A percentile compares a stretch with the other conserved stretches of the same genome.
Conservation (phyloP, 2,888 invertebrate species). For the Chymomyza procnemis region DNA sequence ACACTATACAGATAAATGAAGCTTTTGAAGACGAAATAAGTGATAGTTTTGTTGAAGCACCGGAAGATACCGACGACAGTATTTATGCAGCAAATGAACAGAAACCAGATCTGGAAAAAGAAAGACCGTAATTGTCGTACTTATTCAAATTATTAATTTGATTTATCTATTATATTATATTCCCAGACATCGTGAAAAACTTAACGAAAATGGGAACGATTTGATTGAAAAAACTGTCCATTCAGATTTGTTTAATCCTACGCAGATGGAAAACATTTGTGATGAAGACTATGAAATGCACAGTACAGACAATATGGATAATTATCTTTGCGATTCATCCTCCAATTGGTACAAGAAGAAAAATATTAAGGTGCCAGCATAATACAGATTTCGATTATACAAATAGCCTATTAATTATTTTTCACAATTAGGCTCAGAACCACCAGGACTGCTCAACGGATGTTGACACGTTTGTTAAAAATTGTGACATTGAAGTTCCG, state of each 20-base stretch:
- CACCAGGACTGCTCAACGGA: background rate
- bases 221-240: background rate
- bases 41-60: background rate
- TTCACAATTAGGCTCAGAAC: background rate
- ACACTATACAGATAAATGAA: background rate
- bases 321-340: background rate
- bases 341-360: too few relatives aligned
- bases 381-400: background rate
- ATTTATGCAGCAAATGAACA: background rate
- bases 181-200: too few relatives aligned
- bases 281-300: background rate
- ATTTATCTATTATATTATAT: too few relatives aligned
- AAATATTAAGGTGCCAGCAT: too few relatives aligned
- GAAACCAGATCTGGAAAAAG: too few relatives aligned
- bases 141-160: too few relatives aligned
- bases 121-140: too few relatives aligned
- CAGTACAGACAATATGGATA: background rate
- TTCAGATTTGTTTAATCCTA: background rate
- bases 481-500: too few relatives aligned
- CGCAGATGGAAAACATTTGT: background rate
- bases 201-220: background rate
- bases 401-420: background rate
- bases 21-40: background rate
- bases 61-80: background rate
- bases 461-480: background rate